Conservation (phyloP, 2,797 vertebrate genomes). For the Acanthurus leucopareius region DNA sequence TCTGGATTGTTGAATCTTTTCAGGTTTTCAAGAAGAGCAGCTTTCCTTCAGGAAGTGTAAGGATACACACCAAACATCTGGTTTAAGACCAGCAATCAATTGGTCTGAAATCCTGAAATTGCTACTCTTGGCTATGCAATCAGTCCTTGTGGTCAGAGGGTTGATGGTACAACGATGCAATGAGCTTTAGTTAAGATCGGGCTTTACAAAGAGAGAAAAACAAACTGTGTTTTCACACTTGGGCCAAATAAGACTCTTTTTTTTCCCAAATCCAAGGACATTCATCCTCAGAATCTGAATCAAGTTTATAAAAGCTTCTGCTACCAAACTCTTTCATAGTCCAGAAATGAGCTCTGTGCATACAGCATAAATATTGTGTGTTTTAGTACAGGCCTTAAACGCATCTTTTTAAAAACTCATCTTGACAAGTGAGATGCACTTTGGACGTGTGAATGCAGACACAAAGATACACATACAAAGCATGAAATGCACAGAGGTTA, state of each 20-base stretch:
- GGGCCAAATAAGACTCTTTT: background rate
- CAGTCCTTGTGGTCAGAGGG: slow-evolving; percentile 73
- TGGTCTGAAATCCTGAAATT: slow-evolving; percentile 77
- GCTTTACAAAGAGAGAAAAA: slow-evolving; percentile 39
- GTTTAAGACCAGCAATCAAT: slow-evolving; percentile 68
- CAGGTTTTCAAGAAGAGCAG: slow-evolving; percentile 15
- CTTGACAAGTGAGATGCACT: background rate
- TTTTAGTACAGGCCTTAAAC: background rate
- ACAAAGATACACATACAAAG: too few species aligned
- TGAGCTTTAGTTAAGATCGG: slow-evolving; percentile 55
- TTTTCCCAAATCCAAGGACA: background rate
- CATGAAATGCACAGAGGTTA: background rate
- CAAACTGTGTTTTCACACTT: slow-evolving; percentile 39
- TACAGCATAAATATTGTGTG: background rate
- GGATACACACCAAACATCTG: slow-evolving; percentile 62
- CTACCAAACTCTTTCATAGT: background rate
- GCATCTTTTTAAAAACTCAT: background rate
- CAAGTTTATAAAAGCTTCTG: slow-evolving; percentile 16
- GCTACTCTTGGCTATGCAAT: slow-evolving; percentile 75
- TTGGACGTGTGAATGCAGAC: background rate
- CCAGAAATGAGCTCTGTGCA: background rate
- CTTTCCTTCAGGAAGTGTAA: slow-evolving; percentile 47
- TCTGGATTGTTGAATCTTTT: slow-evolving; percentile 58
- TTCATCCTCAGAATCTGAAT: background rate
- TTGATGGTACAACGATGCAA: slow-evolving; percentile 77